Evolutionary conservation across 2,888 invertebrate genomes (phyloP).

Genomic region (Hymenopus coronatus): DNA sequence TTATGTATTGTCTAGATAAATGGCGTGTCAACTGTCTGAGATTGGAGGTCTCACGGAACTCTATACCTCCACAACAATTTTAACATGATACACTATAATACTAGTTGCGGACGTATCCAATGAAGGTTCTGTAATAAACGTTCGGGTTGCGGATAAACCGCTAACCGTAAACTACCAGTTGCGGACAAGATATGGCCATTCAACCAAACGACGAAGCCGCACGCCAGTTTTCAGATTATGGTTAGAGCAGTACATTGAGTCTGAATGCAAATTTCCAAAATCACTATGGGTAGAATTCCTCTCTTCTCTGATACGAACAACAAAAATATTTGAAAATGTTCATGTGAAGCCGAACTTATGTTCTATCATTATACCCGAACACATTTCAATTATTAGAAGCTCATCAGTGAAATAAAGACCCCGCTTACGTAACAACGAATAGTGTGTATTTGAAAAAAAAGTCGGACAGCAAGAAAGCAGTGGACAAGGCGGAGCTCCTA

Average conservation of each 20-base stretch:
- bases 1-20: no score
- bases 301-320: no score
- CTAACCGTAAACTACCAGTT: no score
- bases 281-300: not conserved
- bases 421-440: not conserved
- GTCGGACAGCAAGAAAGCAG: not conserved
- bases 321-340: not conserved
- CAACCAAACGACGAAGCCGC: not conserved
- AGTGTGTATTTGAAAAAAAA: not conserved
- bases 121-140: no score
- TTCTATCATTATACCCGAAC: not conserved
- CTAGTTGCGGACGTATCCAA: no score
- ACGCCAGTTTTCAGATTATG: not conserved
- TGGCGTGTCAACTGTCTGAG: no score
- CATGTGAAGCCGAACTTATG: not conserved
- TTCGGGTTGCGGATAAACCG: no score
- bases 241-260: not conserved
- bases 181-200: not conserved
- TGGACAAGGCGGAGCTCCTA: not conserved
- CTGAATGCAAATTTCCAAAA: not conserved
- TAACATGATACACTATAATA: no score
- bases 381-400: not conserved
- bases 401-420: not conserved
- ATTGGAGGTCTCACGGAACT: no score
- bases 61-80: no score